phyloP scores from a whole-genome alignment of 1,140 invertebrate species.

The Atta cephalotes region DNA sequence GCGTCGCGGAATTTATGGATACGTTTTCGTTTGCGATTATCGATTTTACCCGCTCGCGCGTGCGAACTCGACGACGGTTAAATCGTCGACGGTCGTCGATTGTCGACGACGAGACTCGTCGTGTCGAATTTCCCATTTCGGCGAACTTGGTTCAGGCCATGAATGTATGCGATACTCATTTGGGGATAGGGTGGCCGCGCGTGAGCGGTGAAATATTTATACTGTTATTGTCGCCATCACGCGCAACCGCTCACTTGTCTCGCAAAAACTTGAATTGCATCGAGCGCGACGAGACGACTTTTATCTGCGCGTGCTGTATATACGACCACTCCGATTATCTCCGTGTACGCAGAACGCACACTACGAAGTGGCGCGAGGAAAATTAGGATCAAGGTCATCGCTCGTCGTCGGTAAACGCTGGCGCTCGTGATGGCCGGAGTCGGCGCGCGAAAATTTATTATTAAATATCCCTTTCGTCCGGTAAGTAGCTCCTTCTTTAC shows the following conservation, averaged over 20 bases:
- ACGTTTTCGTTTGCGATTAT: constrained; percentile 80
- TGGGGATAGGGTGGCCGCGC: background rate
- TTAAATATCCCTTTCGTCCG: constrained; percentile 81
- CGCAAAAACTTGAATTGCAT: constrained; percentile 33
- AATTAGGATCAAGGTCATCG: constrained; percentile 62
- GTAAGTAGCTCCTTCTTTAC: constrained; percentile 86
- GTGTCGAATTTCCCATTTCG: constrained; percentile 12
- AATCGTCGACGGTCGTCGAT: constrained; percentile 64
- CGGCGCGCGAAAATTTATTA: constrained; percentile 76
- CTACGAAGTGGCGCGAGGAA: background rate
- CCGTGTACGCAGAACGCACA: constrained; percentile 11
- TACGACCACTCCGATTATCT: constrained; percentile 21
- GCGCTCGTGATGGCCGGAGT: constrained; percentile 54
- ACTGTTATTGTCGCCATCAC: constrained; percentile 17
- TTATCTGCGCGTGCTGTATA: background rate
- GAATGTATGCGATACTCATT: constrained; percentile 17
- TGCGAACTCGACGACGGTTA: constrained; percentile 60
- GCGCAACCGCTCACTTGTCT: background rate
- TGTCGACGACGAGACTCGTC: constrained; percentile 29
- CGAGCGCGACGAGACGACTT: constrained; percentile 16
- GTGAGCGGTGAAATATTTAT: constrained; percentile 52
- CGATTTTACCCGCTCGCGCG: constrained; percentile 71
- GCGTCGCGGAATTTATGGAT: constrained; percentile 80
- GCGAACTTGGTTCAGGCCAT: background rate
- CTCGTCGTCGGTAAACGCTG: constrained; percentile 58